phyloP scores from a whole-genome alignment of 2,113 vertebrate genomes.

The Paramormyrops kingsleyae region DNA sequence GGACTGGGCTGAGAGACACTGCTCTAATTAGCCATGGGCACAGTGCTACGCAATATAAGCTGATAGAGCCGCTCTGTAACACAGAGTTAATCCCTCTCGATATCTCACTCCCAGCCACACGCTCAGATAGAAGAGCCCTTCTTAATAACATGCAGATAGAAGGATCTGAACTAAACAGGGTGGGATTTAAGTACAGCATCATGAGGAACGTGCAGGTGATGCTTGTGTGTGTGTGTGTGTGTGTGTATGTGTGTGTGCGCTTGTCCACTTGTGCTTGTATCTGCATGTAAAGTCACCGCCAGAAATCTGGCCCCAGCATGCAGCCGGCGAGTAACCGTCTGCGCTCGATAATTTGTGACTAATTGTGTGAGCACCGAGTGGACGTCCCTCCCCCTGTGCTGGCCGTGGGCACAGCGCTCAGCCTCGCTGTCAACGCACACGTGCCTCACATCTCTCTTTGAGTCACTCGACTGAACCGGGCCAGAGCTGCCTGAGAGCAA shows the following conservation, averaged over 20 bases:
- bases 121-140: neutral
- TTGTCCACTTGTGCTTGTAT: neutral
- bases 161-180: neutral
- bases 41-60: neutral
- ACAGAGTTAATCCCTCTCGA: neutral
- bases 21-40: slow-evolving; percentile 35
- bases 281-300: neutral
- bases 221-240: too few species aligned
- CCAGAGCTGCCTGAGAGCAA: neutral
- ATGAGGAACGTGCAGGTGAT: neutral
- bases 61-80: neutral
- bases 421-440: neutral
- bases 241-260: neutral
- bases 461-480: neutral
- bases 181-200: neutral
- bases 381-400: slow-evolving; percentile 38
- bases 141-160: neutral
- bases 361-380: slow-evolving; percentile 55
- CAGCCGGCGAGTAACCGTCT: slow-evolving; percentile 48
- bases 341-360: slow-evolving; percentile 54
- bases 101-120: neutral
- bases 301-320: slow-evolving; percentile 22
- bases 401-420: slow-evolving; percentile 17
- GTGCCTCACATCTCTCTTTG: neutral
- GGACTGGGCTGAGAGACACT: neutral